Conservation (phyloP, 2,113 vertebrate species). For the Stomatorhinus ivindoensis region DNA sequence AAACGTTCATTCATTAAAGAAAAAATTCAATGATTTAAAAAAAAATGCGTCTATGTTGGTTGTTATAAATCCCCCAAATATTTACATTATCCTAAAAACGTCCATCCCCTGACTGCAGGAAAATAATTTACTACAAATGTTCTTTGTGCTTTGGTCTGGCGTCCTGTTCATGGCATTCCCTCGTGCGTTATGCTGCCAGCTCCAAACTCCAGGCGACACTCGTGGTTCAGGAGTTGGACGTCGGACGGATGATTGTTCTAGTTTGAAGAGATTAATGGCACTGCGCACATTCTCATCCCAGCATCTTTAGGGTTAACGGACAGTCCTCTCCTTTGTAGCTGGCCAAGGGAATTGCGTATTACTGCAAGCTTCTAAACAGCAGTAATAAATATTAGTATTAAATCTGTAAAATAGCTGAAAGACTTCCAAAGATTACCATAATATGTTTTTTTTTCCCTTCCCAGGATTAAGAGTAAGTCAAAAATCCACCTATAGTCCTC, state of each 20-base stretch:
- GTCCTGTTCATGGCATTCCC: neutral
- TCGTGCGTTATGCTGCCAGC: neutral
- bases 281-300: neutral
- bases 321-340: neutral
- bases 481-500: neutral
- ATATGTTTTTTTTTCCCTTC: neutral
- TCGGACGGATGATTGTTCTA: neutral
- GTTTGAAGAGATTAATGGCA: neutral
- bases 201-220: neutral
- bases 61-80: neutral
- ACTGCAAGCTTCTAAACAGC: neutral
- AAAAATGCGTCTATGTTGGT: neutral
- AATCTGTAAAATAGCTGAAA: neutral
- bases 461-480: neutral
- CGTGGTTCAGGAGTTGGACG: neutral
- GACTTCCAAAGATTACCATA: neutral
- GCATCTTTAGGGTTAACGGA: neutral
- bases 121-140: neutral
- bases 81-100: neutral
- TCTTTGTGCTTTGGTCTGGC: neutral
- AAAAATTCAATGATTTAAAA: neutral
- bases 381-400: neutral
- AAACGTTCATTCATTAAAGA: neutral
- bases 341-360: neutral
- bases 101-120: neutral